These are phyloP conservation scores for Plectropomus leopardus DNA, from an alignment of 2,113 vertebrate genomes.

Conservation along the genomic window DNA sequence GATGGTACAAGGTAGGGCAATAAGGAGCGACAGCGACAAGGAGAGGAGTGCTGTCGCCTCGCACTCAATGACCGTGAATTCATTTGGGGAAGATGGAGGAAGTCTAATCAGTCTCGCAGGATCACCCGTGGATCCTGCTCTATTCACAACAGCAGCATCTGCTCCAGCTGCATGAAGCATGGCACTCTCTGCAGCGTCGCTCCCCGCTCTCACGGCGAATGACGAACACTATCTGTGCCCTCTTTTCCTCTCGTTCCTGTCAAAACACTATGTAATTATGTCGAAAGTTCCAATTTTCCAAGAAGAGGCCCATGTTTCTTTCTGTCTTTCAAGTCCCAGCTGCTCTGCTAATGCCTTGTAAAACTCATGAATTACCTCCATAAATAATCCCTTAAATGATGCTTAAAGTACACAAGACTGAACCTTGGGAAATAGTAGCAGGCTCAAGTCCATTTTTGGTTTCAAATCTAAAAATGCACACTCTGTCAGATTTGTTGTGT, in stretches of 20 bases:
- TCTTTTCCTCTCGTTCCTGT: slow-evolving; percentile 73
- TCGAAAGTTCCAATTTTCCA: slow-evolving; percentile 69
- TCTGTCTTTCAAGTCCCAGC: slow-evolving; percentile 82
- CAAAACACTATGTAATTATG: slow-evolving; percentile 82
- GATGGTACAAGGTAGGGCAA: slow-evolving; percentile 29
- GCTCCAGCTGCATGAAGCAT: slow-evolving; percentile 68
- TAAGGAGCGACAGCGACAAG: slow-evolving; percentile 47
- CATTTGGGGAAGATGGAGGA: slow-evolving; percentile 72
- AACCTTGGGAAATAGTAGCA: slow-evolving; percentile 19
- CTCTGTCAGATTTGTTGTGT: background rate
- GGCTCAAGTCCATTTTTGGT: slow-evolving; percentile 6
- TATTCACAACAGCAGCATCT: slow-evolving; percentile 78
- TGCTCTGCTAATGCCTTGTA: slow-evolving; percentile 76
- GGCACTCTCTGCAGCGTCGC: slow-evolving; percentile 44
- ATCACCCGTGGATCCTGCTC: slow-evolving; percentile 73
- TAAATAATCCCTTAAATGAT: slow-evolving; percentile 56
- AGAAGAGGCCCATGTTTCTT: slow-evolving; percentile 74
- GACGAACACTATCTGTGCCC: slow-evolving; percentile 55
- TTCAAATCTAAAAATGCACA: background rate
- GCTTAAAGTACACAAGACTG: slow-evolving; percentile 19
- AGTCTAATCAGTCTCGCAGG: slow-evolving; percentile 79
- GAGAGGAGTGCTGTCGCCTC: slow-evolving; percentile 55
- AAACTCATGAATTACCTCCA: slow-evolving; percentile 62
- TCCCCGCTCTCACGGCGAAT: slow-evolving; percentile 36
- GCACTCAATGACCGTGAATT: slow-evolving; percentile 78